phyloP scores from a whole-genome alignment of 2,797 vertebrate species.

The Pangasius mekongensis region DNA sequence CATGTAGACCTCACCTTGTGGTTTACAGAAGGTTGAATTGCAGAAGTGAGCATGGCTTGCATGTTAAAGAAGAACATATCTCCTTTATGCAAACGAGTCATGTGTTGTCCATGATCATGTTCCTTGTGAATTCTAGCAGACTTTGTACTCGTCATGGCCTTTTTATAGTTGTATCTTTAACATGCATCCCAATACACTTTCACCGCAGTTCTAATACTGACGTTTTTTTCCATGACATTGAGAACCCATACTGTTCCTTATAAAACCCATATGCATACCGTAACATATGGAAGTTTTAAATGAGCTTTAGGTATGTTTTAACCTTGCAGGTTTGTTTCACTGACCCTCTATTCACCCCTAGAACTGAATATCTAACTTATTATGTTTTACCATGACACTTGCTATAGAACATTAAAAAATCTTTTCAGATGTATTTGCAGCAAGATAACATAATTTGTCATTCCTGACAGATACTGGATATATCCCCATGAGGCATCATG shows the following conservation, averaged over 20 bases:
- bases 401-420: neutral
- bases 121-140: neutral
- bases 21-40: neutral
- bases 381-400: neutral
- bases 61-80: conserved; percentile 15
- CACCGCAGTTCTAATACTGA: neutral
- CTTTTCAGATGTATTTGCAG: neutral
- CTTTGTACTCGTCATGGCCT: neutral
- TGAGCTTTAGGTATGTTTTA: neutral
- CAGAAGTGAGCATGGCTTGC: neutral
- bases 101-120: neutral
- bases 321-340: neutral
- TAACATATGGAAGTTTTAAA: neutral
- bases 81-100: neutral
- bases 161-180: neutral
- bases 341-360: neutral
- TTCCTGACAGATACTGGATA: neutral
- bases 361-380: neutral
- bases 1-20: conserved; percentile 10
- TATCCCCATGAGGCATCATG: neutral
- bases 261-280: neutral
- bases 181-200: neutral
- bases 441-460: neutral
- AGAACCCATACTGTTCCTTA: neutral
- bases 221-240: neutral